Percentiles rank a stretch among this genome's conserved stretches.
Conservation (phyloP, 1,140 invertebrate genomes). For the Apolygus lucorum region DNA sequence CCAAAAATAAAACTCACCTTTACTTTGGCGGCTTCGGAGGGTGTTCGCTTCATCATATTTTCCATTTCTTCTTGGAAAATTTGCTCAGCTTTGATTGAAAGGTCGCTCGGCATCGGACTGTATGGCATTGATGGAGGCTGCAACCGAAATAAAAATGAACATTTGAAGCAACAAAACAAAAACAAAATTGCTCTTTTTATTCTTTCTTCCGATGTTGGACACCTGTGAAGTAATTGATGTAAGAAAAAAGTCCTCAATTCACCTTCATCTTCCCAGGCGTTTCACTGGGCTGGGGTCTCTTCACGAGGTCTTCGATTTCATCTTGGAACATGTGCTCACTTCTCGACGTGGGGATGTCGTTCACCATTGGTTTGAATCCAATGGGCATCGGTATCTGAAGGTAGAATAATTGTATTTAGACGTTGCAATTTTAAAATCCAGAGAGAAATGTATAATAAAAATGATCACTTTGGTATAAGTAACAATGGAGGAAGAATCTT, state of each 20-base stretch:
- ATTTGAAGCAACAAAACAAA: not conserved
- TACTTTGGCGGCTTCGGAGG: conserved; percentile 32
- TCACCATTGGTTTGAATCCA: conserved; percentile 30
- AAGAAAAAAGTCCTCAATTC: not conserved
- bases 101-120: conserved; percentile 20
- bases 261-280: conserved; percentile 29
- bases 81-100: conserved; percentile 28
- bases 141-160: not conserved
- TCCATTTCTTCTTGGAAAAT: conserved; percentile 36
- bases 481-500: too few relatives aligned
- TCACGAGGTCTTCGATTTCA: conserved; percentile 38
- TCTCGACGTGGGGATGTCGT: conserved; percentile 28
- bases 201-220: too few relatives aligned
- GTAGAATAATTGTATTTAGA: too few relatives aligned
- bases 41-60: conserved; percentile 34
- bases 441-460: too few relatives aligned
- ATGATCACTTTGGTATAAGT: too few relatives aligned
- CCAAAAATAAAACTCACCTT: conserved; percentile 23
- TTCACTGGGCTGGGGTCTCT: conserved; percentile 29
- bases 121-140: conserved; percentile 14
- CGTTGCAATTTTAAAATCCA: too few relatives aligned
- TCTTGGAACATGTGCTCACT: conserved; percentile 36
- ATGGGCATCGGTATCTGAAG: conserved; percentile 22
- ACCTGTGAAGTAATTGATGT: too few relatives aligned
- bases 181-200: too few relatives aligned